A percentile compares a stretch with the other conserved stretches of the same genome.
Conservation (phyloP, 2,888 invertebrate species). For the Koerneria pararmatus region DNA sequence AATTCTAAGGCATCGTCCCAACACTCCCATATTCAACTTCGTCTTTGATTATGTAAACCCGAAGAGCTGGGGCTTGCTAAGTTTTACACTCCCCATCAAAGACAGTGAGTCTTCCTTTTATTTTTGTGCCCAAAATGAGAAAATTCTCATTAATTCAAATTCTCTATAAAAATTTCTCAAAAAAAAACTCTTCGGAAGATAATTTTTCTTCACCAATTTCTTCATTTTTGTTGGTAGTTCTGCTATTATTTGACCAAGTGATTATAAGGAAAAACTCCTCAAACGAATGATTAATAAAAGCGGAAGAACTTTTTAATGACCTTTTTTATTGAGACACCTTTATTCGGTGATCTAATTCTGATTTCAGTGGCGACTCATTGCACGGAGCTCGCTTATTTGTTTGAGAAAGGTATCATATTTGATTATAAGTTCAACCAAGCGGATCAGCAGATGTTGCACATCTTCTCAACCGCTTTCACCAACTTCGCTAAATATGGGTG, state of each 20-base stretch:
- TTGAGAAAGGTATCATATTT: constrained; percentile 18
- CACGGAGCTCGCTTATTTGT: constrained; percentile 20
- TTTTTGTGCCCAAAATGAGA: too few species aligned
- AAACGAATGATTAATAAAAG: background rate
- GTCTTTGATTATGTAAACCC: constrained; percentile 18
- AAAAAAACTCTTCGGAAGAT: too few species aligned
- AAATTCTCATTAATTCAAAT: too few species aligned
- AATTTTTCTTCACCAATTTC: too few species aligned
- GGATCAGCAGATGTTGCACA: constrained; percentile 15
- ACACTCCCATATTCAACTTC: constrained; percentile 12
- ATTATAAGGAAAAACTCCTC: background rate
- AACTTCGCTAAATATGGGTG: constrained; percentile 26
- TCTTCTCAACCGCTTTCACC: constrained; percentile 17
- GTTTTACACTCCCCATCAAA: constrained; percentile 13
- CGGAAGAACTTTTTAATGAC: too few species aligned
- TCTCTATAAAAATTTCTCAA: too few species aligned
- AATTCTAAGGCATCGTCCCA: too few species aligned
- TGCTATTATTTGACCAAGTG: too few species aligned
- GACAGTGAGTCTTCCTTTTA: background rate
- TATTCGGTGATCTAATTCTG: too few species aligned
- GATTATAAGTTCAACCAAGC: constrained; percentile 15
- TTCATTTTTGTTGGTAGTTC: too few species aligned
- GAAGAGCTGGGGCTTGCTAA: constrained; percentile 9
- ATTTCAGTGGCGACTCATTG: constrained; percentile 20
- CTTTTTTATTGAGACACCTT: too few species aligned